A percentile compares a stretch with the other conserved stretches of the same genome.
Conservation (phyloP, 2,888 invertebrate species). For the Agonopterix heracliana region DNA sequence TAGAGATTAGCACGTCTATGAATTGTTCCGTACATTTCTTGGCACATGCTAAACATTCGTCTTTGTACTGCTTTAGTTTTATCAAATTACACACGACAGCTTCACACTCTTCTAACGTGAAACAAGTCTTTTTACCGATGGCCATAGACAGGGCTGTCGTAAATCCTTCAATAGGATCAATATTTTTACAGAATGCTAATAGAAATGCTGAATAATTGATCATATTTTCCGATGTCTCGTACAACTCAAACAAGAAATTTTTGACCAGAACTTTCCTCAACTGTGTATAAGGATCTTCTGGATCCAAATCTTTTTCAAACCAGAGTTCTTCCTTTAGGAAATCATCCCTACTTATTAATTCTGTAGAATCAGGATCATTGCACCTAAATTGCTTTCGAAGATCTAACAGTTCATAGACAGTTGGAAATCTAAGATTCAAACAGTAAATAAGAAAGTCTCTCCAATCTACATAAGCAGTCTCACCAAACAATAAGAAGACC, state of each 20-base stretch:
- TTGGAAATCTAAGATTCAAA: slow-evolving; percentile 73
- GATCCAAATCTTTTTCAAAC: slow-evolving; percentile 55
- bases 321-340: slow-evolving; percentile 47
- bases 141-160: slow-evolving; percentile 75
- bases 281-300: slow-evolving; percentile 29
- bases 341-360: slow-evolving; percentile 46
- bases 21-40: slow-evolving; percentile 45
- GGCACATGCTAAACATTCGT: slow-evolving; percentile 53
- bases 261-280: slow-evolving; percentile 61
- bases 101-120: slow-evolving; percentile 60
- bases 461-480: slow-evolving; percentile 78
- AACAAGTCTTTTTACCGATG: slow-evolving; percentile 72
- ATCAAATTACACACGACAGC: slow-evolving; percentile 58
- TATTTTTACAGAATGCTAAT: slow-evolving; percentile 78
- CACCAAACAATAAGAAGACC: slow-evolving; percentile 68
- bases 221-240: slow-evolving; percentile 52
- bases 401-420: slow-evolving; percentile 67
- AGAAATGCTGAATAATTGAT: slow-evolving; percentile 80
- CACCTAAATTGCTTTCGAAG: slow-evolving; percentile 63
- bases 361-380: slow-evolving; percentile 55
- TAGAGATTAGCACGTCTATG: slow-evolving; percentile 40
- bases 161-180: slow-evolving; percentile 72
- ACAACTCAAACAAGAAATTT: slow-evolving; percentile 76
- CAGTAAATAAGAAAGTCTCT: slow-evolving; percentile 80
- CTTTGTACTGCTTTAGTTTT: slow-evolving; percentile 49